Conservation (phyloP, 2,888 invertebrate species). For the Myathropa florea region DNA sequence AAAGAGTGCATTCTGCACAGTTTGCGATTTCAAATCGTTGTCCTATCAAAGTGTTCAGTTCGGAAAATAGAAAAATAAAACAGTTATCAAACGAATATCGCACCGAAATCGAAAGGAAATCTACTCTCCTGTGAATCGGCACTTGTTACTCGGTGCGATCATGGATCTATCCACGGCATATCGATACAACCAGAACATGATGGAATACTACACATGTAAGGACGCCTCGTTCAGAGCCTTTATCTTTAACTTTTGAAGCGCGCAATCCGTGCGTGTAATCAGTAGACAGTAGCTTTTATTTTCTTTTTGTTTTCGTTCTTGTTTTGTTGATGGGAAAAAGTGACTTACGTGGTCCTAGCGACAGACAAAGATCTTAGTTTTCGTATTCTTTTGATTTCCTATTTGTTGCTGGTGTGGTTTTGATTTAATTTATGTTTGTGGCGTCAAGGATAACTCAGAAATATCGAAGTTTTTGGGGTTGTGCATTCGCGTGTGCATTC, state of each 20-base stretch:
- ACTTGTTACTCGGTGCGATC: slow-evolving; percentile 13
- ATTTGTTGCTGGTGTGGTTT: background rate
- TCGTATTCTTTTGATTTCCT: background rate
- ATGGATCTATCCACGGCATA: slow-evolving; percentile 96
- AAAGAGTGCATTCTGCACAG: background rate
- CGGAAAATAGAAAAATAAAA: background rate
- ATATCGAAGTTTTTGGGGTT: too few relatives aligned
- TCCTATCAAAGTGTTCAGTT: too few relatives aligned
- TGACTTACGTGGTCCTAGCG: slow-evolving; percentile 40
- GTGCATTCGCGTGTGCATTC: too few relatives aligned
- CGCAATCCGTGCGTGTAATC: background rate
- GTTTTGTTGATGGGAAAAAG: slow-evolving; percentile 49
- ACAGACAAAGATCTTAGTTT: slow-evolving; percentile 12
- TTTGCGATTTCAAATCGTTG: too few relatives aligned
- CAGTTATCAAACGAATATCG: too few relatives aligned
- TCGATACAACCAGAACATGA: slow-evolving; percentile 98
- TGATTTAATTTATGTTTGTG: background rate
- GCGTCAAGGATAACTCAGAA: too few relatives aligned
- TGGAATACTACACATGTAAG: slow-evolving; percentile 99
- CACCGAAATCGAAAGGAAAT: background rate
- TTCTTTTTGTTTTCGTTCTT: background rate
- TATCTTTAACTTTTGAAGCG: background rate
- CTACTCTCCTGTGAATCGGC: background rate
- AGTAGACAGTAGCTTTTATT: background rate
- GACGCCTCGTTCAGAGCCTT: background rate